Percentiles rank a stretch among this genome's conserved stretches.
Evolutionary conservation across 2,888 invertebrate species (phyloP).

Genomic region (Sphaerolaimus hirsutus): DNA sequence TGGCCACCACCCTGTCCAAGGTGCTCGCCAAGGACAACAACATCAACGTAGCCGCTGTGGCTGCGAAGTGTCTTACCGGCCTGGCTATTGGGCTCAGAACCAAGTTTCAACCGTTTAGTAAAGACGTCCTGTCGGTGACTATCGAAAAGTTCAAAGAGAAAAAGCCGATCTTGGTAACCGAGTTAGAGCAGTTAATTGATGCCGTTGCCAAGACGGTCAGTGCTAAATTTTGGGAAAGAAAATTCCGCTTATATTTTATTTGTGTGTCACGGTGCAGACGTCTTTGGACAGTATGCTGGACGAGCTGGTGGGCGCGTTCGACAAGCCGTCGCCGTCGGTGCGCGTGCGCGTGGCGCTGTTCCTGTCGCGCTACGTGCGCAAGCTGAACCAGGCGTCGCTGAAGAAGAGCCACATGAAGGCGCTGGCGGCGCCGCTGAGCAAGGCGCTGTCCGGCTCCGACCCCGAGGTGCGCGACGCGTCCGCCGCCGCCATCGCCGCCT

Average conservation of each 20-base stretch:
- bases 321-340: conserved; percentile 30
- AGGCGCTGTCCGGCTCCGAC: conserved; percentile 33
- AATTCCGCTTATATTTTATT: conserved; percentile 17
- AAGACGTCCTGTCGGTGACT: conserved; percentile 34
- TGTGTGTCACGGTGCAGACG: too few relatives aligned
- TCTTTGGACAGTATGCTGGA: conserved; percentile 39
- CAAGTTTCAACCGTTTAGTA: conserved; percentile 58
- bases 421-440: conserved; percentile 18
- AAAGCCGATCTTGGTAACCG: conserved; percentile 62
- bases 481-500: conserved; percentile 72
- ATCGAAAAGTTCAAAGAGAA: conserved; percentile 94
- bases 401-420: conserved; percentile 32
- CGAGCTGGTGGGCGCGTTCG: conserved; percentile 56
- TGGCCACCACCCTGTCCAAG: conserved; percentile 63
- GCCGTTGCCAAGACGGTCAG: conserved; percentile 52
- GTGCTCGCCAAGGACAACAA: conserved; percentile 78
- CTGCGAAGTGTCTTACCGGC: conserved; percentile 54
- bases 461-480: conserved; percentile 71
- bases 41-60: conserved; percentile 64
- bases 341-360: conserved; percentile 27
- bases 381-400: conserved; percentile 16
- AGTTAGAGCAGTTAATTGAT: conserved; percentile 67
- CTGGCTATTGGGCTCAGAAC: conserved; percentile 63
- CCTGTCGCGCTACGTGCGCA: conserved; percentile 11
- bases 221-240: conserved; percentile 8